A percentile compares a stretch with the other conserved stretches of the same genome.
Evolutionary conservation across 2,113 vertebrate species (phyloP).

Genomic region (Oncorhynchus tshawytscha): DNA sequence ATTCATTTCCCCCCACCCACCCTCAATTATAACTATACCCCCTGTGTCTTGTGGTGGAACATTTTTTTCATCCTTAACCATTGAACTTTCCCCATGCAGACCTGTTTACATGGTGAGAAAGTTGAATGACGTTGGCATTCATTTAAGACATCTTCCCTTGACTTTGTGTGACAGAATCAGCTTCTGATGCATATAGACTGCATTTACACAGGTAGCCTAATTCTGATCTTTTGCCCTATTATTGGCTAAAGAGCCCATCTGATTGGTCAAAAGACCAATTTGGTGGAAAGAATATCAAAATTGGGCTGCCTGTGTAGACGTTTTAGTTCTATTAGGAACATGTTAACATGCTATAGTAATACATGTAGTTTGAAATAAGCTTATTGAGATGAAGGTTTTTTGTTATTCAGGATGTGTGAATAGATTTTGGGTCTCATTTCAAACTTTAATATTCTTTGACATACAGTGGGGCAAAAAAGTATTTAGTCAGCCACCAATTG

Average conservation of each 20-base stretch:
- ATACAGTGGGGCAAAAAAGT: too few species aligned
- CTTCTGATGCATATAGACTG: constrained; percentile 22
- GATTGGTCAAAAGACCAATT: too few species aligned
- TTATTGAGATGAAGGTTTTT: too few species aligned
- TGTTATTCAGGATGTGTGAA: too few species aligned
- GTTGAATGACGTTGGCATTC: constrained; percentile 31
- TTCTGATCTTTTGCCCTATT: too few species aligned
- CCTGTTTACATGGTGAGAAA: constrained; percentile 33
- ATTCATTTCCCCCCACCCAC: constrained; percentile 18
- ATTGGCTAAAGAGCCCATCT: too few species aligned
- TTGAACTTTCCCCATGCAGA: constrained; percentile 3
- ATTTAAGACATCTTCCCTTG: constrained; percentile 18
- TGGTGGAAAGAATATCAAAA: neutral
- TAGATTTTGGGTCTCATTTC: too few species aligned
- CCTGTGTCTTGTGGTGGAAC: constrained; percentile 10
- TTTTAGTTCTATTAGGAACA: neutral
- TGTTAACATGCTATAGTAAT: too few species aligned
- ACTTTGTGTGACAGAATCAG: constrained; percentile 22
- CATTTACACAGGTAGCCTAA: neutral
- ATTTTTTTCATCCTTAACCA: constrained; percentile 16
- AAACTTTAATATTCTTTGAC: too few species aligned
- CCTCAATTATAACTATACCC: neutral
- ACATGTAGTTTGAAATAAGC: too few species aligned
- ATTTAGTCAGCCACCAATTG: too few species aligned
- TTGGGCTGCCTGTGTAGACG: neutral